A percentile compares a stretch with the other conserved stretches of the same genome.
Evolutionary conservation across 1,140 invertebrate species (phyloP).

Genomic region (Drosophila jambulina): DNA sequence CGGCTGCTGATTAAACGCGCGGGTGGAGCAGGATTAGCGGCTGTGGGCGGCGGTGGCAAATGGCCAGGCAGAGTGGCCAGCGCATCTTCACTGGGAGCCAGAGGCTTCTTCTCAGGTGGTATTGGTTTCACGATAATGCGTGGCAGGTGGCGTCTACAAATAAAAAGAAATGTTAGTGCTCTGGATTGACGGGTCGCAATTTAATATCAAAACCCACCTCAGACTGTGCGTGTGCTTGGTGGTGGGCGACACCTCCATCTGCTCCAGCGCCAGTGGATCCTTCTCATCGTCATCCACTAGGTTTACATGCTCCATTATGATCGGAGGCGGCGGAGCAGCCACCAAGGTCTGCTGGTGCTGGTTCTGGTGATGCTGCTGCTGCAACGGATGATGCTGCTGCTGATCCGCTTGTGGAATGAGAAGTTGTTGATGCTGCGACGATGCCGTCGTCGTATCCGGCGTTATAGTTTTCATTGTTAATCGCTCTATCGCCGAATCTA

Average conservation of each 20-base stretch:
- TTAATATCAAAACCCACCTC: constrained; percentile 37
- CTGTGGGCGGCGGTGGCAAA: constrained; percentile 15
- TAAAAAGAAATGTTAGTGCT: background rate
- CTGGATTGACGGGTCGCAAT: too few species aligned
- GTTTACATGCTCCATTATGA: constrained; percentile 80
- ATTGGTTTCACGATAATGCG: constrained; percentile 84
- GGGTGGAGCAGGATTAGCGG: constrained; percentile 44
- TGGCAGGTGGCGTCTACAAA: constrained; percentile 78
- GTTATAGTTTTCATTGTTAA: constrained; percentile 74
- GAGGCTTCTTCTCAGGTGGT: constrained; percentile 79
- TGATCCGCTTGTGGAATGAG: constrained; percentile 54
- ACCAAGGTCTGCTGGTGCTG: constrained; percentile 46
- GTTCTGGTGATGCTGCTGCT: constrained; percentile 31
- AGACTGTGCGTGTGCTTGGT: constrained; percentile 81
- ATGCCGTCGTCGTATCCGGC: constrained; percentile 59
- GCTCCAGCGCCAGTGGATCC: constrained; percentile 80
- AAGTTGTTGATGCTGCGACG: constrained; percentile 49
- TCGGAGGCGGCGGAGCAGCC: constrained; percentile 44
- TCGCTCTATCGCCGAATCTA: constrained; percentile 40
- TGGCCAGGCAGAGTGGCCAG: constrained; percentile 29
- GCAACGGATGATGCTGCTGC: constrained; percentile 36
- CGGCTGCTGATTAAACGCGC: constrained; percentile 73
- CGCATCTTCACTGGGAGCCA: constrained; percentile 57
- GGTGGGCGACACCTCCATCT: constrained; percentile 50
- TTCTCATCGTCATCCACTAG: constrained; percentile 82